Conservation (phyloP, 37 sponge, comb jelly and placozoan genomes). For the Theonella swinhoei region DNA sequence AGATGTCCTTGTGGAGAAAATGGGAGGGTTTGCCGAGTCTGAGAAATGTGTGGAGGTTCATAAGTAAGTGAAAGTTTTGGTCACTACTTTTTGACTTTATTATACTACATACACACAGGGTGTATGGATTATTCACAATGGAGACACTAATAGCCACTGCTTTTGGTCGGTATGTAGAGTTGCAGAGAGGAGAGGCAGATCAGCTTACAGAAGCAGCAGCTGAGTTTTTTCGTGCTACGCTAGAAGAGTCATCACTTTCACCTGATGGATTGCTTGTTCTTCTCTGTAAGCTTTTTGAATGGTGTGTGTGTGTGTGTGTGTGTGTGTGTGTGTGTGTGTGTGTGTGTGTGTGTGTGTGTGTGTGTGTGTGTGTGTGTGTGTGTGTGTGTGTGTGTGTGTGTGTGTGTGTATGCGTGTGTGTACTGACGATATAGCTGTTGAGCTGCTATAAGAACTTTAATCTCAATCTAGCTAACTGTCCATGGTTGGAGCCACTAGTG, state of each 20-base stretch:
- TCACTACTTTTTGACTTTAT: too few relatives aligned
- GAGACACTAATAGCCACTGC: constrained; percentile 75
- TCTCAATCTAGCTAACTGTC: constrained; percentile 32
- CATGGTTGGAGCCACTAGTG: constrained; percentile 24
- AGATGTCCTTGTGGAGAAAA: constrained; percentile 19
- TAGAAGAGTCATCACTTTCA: neutral
- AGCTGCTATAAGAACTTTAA: too few relatives aligned
- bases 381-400: too few relatives aligned
- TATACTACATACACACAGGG: constrained; percentile 35
- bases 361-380: too few relatives aligned
- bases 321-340: too few relatives aligned
- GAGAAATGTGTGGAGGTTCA: neutral
- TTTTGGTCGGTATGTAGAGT: constrained; percentile 51
- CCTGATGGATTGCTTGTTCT: neutral
- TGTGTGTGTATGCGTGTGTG: too few relatives aligned
- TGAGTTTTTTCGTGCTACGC: constrained; percentile 6
- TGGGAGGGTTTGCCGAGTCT: constrained; percentile 32
- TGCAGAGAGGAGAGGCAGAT: constrained; percentile 51
- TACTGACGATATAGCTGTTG: too few relatives aligned
- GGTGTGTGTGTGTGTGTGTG: neutral
- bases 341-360: too few relatives aligned
- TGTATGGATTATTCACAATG: constrained; percentile 55
- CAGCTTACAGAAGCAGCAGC: constrained; percentile 44
- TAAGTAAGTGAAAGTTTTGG: neutral
- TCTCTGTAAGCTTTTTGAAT: neutral